Percentiles rank a stretch among this genome's conserved stretches.
Conservation (phyloP, 2,797 vertebrate genomes). For the Chanos chanos region DNA sequence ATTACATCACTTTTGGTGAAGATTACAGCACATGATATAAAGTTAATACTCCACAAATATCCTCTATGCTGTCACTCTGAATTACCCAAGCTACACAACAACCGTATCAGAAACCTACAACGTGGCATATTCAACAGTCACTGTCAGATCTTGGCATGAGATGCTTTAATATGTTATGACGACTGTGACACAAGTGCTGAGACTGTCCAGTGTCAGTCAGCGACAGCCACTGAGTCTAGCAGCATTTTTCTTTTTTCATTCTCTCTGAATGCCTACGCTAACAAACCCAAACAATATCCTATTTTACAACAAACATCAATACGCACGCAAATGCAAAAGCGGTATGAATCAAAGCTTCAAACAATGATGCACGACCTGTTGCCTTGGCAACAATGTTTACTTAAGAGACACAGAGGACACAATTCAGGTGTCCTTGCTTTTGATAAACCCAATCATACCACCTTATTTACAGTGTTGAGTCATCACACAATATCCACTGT, state of each 20-base stretch:
- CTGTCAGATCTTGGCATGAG: too few relatives aligned
- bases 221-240: background rate
- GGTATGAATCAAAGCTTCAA: background rate
- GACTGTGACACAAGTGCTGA: slow-evolving; percentile 1
- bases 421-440: slow-evolving; percentile 22
- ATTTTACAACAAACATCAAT: background rate
- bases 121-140: too few relatives aligned
- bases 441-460: background rate
- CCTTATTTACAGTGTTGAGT: background rate
- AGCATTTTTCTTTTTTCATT: too few relatives aligned
- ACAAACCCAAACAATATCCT: background rate
- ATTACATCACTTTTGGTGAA: too few relatives aligned
- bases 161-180: too few relatives aligned
- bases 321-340: background rate
- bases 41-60: too few relatives aligned
- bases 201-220: background rate
- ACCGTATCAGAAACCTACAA: too few relatives aligned
- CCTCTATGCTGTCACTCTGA: too few relatives aligned
- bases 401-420: background rate
- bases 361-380: background rate
- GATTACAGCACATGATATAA: too few relatives aligned
- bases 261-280: too few relatives aligned
- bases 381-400: slow-evolving; percentile 16
- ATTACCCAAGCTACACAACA: too few relatives aligned
- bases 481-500: too few relatives aligned